Percentiles rank a stretch among this genome's conserved stretches.
Conservation (phyloP, 2,113 vertebrate species). For the Sphyrna mokarran region DNA sequence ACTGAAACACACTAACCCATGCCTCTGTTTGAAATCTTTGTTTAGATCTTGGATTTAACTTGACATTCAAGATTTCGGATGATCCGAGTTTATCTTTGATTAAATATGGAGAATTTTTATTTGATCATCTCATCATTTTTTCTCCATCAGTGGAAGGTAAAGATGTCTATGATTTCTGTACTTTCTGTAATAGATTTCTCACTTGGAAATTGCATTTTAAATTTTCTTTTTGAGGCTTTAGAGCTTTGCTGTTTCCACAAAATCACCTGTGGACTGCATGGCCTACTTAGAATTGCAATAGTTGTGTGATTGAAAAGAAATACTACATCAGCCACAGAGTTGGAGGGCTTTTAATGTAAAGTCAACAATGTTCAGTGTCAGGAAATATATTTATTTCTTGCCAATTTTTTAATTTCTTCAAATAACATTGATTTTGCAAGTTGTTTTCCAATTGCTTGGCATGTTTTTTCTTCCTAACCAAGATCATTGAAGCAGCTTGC, state of each 20-base stretch:
- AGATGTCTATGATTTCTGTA: no score
- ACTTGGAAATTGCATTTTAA: background rate
- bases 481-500: background rate
- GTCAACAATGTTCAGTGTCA: background rate
- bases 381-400: background rate
- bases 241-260: background rate
- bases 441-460: background rate
- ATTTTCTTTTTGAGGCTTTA: background rate
- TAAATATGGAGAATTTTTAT: constrained; percentile 92
- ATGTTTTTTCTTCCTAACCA: background rate
- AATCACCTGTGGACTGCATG: background rate
- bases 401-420: background rate
- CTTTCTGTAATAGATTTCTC: background rate
- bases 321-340: background rate
- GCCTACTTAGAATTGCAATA: background rate
- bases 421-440: background rate
- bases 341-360: background rate
- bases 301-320: background rate
- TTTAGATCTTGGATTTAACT: constrained; percentile 84
- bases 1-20: background rate
- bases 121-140: constrained; percentile 88
- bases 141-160: constrained; percentile 91
- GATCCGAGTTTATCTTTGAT: constrained; percentile 85
- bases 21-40: background rate
- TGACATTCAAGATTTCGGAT: constrained; percentile 84